phyloP scores from a whole-genome alignment of 2,888 invertebrate species.

The Drosophila kanekoi region DNA sequence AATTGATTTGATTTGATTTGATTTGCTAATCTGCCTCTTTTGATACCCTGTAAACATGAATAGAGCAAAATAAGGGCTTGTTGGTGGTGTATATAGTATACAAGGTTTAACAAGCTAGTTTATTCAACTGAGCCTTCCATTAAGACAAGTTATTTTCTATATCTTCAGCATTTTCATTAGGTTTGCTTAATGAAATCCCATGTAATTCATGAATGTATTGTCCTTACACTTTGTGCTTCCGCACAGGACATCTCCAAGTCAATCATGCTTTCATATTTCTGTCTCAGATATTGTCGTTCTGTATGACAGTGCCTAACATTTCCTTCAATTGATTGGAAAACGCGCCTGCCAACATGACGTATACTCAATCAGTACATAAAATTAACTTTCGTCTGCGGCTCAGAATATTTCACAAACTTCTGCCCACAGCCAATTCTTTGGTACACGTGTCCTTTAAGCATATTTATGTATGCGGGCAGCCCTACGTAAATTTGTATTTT shows the following conservation, averaged over 20 bases:
- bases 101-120: too few relatives aligned
- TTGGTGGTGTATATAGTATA: too few relatives aligned
- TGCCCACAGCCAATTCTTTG: neutral
- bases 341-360: slow-evolving; percentile 31
- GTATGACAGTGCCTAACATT: slow-evolving; percentile 15
- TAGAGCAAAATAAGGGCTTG: too few relatives aligned
- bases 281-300: slow-evolving; percentile 28
- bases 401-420: slow-evolving; percentile 20
- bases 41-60: slow-evolving; percentile 16
- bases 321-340: slow-evolving; percentile 31
- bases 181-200: too few relatives aligned
- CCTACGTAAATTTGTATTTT: slow-evolving; percentile 4
- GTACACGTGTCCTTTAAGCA: slow-evolving; percentile 6
- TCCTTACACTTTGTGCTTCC: too few relatives aligned
- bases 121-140: too few relatives aligned
- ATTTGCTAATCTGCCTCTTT: slow-evolving; percentile 68
- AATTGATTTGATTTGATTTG: slow-evolving; percentile 74
- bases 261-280: neutral
- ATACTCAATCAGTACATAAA: slow-evolving; percentile 37
- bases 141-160: too few relatives aligned
- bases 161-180: too few relatives aligned
- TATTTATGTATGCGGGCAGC: slow-evolving; percentile 16
- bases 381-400: slow-evolving; percentile 33
- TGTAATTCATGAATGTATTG: too few relatives aligned
- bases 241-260: neutral